Base-by-base conservation (phyloP, 2,888 invertebrate genomes). In the Sesamia inferens region DNA sequence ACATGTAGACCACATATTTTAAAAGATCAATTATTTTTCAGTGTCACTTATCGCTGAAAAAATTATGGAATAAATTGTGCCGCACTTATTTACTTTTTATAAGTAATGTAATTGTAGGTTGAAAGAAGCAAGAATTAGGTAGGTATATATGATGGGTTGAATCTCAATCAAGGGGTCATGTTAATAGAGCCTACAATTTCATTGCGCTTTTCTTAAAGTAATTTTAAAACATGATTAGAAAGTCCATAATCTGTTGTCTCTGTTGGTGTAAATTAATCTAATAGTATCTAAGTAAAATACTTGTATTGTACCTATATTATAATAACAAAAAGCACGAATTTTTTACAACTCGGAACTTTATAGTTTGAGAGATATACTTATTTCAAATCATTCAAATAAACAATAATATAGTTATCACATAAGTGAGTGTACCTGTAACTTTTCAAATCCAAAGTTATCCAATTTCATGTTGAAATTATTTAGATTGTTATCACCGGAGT, bases 391-490 rank as follows among this genome's bases (percentile, higher is more conserved):
- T 10, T 47, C 6, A 59, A 51, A 51, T 54, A 55, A 62, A 95
- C 85, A 94, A 94, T 88, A 94, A 94, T 90, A 89, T 92, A 93
- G 88, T 95, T 95, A 91, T 95, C 94, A 92, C 94, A 87, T 13
- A 39, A 3, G 22, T 64, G 19, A 1, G 64, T 77, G 64, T 77
- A 95, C 96, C 95, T 96, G 95, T 86, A 96, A 89, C 87, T 95
- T 95, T 88, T 96, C 95, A 89, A 95, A 95, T 90, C 95, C 94
- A 90, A 93, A 93, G 87, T 96, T 96, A 92, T 96, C 96, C 93
- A 96, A 89, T 92, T 96, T 96, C 96, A 96, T 96, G 62, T 77
- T 90, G 82, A 83, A 85, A 76, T 85, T 79, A 80, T 88, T 87
- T 68, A 84, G 78, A 86, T 88, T 84, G 84, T 71, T 65, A 47